These are phyloP conservation scores for Orchestia grillus DNA, from an alignment of 1,140 invertebrate species.

Conservation along the genomic window DNA sequence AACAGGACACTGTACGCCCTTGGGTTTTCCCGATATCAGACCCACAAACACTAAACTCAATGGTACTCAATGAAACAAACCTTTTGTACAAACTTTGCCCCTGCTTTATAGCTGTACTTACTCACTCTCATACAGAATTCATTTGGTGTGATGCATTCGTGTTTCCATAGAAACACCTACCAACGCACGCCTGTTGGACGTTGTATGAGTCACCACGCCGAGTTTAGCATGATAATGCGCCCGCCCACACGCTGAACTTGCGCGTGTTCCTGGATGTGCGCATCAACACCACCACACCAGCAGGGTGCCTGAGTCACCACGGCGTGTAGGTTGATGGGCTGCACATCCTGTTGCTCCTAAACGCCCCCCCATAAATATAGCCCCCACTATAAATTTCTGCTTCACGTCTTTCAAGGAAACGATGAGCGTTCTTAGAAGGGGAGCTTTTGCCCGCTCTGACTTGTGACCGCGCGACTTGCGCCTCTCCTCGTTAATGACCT, in stretches of 20 bases:
- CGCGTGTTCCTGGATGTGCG: not conserved
- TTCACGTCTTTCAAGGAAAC: conserved; percentile 15
- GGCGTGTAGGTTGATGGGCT: conserved; percentile 7
- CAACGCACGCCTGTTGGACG: not conserved
- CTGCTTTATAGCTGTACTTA: not conserved
- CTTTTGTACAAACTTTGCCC: too few species aligned
- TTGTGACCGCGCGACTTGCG: not conserved
- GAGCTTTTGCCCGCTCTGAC: not conserved
- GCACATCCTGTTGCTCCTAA: conserved; percentile 25
- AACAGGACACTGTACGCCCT: too few species aligned
- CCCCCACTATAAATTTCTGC: not conserved
- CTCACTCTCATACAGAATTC: not conserved
- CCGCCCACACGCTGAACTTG: too few species aligned
- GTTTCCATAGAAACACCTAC: not conserved
- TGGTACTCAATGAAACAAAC: too few species aligned
- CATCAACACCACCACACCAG: not conserved
- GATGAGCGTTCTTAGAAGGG: conserved; percentile 12
- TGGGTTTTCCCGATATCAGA: too few species aligned
- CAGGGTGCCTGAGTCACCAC: not conserved
- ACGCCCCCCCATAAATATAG: conserved; percentile 1
- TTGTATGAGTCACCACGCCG: not conserved
- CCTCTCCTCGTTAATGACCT: not conserved
- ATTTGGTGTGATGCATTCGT: not conserved
- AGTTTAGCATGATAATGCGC: not conserved
- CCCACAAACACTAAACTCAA: too few species aligned